Conservation (phyloP, 2,888 invertebrate species). For the Pandemis heparana region DNA sequence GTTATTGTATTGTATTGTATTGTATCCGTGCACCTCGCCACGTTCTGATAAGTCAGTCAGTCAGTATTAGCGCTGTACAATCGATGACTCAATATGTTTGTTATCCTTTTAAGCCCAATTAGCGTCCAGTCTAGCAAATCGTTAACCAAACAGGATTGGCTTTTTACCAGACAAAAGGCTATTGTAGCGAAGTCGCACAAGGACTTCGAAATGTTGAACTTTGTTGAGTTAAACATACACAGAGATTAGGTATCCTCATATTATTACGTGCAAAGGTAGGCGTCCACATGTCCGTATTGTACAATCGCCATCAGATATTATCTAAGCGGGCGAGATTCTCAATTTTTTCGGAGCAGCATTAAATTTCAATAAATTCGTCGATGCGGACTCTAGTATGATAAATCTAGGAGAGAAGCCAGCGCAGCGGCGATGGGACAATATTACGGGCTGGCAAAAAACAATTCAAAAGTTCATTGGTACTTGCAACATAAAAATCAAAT, state of each 20-base stretch:
- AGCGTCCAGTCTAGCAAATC: slow-evolving; percentile 54
- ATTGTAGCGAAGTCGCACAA: slow-evolving; percentile 48
- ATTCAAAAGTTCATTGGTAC: too few species aligned
- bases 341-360: too few species aligned
- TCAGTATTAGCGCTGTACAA: neutral
- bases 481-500: too few species aligned
- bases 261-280: too few species aligned
- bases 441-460: too few species aligned
- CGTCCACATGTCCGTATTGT: too few species aligned
- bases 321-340: too few species aligned
- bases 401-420: neutral
- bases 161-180: slow-evolving; percentile 54
- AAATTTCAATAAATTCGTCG: too few species aligned
- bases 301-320: too few species aligned
- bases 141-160: slow-evolving; percentile 57
- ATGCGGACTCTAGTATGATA: neutral
- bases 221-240: neutral
- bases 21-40: too few species aligned
- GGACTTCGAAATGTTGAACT: slow-evolving; percentile 42
- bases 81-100: slow-evolving; percentile 55
- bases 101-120: slow-evolving; percentile 65
- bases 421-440: too few species aligned
- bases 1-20: too few species aligned
- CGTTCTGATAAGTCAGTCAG: neutral
- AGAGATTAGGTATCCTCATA: neutral